Conservation (phyloP, 2,113 vertebrate genomes). For the Rissa tridactyla region DNA sequence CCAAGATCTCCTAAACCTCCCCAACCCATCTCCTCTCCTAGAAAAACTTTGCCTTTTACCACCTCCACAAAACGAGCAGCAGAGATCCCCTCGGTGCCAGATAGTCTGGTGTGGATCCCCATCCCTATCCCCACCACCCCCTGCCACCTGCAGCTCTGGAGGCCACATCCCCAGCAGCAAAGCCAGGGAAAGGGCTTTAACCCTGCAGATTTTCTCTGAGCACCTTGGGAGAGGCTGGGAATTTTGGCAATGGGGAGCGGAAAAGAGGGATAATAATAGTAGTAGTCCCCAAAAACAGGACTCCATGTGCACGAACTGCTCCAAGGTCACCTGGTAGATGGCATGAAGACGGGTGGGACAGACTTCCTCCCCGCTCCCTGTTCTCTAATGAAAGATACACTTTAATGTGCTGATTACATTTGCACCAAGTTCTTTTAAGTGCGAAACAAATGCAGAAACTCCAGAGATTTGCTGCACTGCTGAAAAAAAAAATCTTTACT, state of each 20-base stretch:
- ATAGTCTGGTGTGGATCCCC: not conserved
- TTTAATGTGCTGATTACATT: constrained; percentile 42
- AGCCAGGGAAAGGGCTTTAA: not conserved
- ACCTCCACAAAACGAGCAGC: not conserved
- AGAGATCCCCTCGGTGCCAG: not conserved
- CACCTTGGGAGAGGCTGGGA: not conserved
- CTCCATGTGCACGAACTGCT: not conserved
- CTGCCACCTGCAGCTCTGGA: not conserved
- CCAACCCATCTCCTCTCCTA: not conserved
- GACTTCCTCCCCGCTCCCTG: not conserved
- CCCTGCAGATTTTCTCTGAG: not conserved
- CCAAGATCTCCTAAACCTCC: fast-evolving
- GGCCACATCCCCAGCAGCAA: not conserved
- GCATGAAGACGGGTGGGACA: not conserved
- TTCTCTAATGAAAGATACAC: not conserved
- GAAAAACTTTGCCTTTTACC: not conserved
- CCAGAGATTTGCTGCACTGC: constrained; percentile 9
- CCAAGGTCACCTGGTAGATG: not conserved
- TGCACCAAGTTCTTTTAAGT: constrained; percentile 23
- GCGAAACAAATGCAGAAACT: constrained; percentile 27
- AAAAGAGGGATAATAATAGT: not conserved
- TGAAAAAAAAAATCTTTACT: not conserved
- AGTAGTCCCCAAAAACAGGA: not conserved
- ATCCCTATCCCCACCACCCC: not conserved
- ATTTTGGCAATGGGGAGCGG: not conserved